These are phyloP conservation scores for Pterostichus niger DNA, from an alignment of 2,888 invertebrate genomes.

Conservation along the genomic window DNA sequence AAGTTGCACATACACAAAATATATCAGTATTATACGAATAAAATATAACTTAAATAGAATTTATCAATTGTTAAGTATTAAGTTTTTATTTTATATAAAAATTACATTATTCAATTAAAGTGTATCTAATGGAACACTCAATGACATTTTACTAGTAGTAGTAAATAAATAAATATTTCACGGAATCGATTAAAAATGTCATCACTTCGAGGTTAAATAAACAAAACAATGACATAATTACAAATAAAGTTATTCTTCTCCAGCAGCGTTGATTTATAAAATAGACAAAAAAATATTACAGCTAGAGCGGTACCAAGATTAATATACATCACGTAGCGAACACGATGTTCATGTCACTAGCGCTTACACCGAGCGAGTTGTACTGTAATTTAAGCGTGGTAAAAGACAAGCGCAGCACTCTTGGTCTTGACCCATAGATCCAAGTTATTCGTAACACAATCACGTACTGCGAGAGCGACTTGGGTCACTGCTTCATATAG, in stretches of 20 bases:
- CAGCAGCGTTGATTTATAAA: conserved; percentile 25
- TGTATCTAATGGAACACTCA: no score
- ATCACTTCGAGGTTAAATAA: neutral
- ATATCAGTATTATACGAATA: no score
- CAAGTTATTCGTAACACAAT: conserved; percentile 59
- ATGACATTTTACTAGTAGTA: neutral
- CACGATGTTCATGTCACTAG: conserved; percentile 59
- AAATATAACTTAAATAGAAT: no score
- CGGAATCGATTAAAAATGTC: conserved; percentile 2
- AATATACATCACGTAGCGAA: conserved; percentile 46
- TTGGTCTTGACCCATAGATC: conserved; percentile 55
- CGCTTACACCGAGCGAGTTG: conserved; percentile 31
- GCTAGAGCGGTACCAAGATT: conserved; percentile 48
- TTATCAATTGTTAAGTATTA: no score
- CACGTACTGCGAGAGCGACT: conserved; percentile 63
- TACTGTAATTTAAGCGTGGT: conserved; percentile 56
- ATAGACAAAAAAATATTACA: conserved; percentile 28
- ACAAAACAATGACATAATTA: conserved; percentile 8
- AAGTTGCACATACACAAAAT: no score
- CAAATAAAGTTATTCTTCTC: conserved; percentile 21
- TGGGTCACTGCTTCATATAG: conserved; percentile 63
- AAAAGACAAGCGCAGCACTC: conserved; percentile 24
- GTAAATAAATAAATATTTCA: neutral
- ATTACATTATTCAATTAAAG: no score
- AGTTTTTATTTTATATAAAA: no score